Percentiles rank a stretch among this genome's conserved stretches.
These are phyloP conservation scores for Xanthostigma xanthostigma DNA, from an alignment of 2,888 invertebrate species.

Conservation along the genomic window DNA sequence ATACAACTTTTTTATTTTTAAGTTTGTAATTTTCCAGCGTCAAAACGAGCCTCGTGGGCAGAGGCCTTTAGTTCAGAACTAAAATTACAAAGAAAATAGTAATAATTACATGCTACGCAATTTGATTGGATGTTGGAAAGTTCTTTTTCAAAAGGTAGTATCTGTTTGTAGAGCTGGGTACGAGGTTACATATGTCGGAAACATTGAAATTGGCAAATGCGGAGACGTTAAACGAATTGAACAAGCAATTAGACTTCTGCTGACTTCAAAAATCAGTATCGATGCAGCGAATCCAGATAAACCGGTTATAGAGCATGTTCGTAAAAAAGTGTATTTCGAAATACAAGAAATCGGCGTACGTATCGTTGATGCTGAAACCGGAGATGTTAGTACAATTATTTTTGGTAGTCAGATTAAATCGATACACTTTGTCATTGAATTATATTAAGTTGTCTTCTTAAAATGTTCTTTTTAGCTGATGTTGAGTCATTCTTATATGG, in stretches of 20 bases:
- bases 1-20: too few relatives aligned
- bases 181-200: conserved; percentile 32
- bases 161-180: conserved; percentile 24
- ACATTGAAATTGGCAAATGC: conserved; percentile 28
- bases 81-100: not conserved
- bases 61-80: too few relatives aligned
- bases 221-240: conserved; percentile 39
- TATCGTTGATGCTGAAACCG: conserved; percentile 25
- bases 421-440: not conserved
- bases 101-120: not conserved
- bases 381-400: conserved; percentile 21
- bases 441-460: not conserved
- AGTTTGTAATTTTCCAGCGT: too few relatives aligned
- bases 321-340: conserved; percentile 29
- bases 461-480: conserved; percentile 27
- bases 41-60: too few relatives aligned
- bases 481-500: conserved; percentile 43
- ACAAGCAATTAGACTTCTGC: conserved; percentile 27
- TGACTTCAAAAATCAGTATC: conserved; percentile 18
- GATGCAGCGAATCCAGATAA: conserved; percentile 7
- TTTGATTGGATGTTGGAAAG: too few relatives aligned
- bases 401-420: not conserved
- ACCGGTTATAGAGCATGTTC: conserved; percentile 12
- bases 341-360: conserved; percentile 36
- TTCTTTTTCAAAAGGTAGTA: not conserved